Evolutionary conservation across 2,797 vertebrate genomes (phyloP).

Genomic region (Tamandua tetradactyla): DNA sequence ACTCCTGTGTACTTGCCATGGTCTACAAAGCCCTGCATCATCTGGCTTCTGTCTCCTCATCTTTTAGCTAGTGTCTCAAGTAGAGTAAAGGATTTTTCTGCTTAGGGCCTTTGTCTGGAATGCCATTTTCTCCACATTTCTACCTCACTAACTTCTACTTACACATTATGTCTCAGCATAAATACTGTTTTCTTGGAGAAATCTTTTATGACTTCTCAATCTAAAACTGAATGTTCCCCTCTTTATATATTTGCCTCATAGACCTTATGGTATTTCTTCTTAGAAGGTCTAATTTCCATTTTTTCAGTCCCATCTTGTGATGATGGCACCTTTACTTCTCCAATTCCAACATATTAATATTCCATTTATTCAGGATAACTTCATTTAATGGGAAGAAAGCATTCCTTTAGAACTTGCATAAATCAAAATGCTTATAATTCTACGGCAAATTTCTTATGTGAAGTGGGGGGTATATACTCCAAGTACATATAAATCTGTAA

Average conservation of each 20-base stretch:
- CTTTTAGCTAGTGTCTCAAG: slow-evolving; percentile 14
- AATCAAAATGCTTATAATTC: neutral
- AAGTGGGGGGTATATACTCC: neutral
- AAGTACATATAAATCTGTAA: neutral
- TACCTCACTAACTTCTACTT: neutral
- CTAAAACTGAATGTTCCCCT: neutral
- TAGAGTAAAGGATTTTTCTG: neutral
- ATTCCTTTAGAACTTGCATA: slow-evolving; percentile 19
- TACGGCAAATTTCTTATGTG: neutral
- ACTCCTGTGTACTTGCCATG: neutral
- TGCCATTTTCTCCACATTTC: neutral
- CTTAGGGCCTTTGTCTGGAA: neutral
- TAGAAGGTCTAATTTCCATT: neutral
- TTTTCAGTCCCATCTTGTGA: neutral
- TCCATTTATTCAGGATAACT: neutral
- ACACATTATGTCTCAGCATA: neutral
- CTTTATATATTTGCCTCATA: neutral
- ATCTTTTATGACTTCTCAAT: neutral
- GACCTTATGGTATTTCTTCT: neutral
- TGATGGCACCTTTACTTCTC: neutral
- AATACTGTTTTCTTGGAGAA: neutral
- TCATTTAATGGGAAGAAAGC: slow-evolving; percentile 7
- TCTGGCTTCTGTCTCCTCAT: neutral
- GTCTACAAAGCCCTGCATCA: neutral
- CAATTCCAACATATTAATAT: neutral